Conservation (phyloP, 2,888 invertebrate species). For the Danaus chrysippus region DNA sequence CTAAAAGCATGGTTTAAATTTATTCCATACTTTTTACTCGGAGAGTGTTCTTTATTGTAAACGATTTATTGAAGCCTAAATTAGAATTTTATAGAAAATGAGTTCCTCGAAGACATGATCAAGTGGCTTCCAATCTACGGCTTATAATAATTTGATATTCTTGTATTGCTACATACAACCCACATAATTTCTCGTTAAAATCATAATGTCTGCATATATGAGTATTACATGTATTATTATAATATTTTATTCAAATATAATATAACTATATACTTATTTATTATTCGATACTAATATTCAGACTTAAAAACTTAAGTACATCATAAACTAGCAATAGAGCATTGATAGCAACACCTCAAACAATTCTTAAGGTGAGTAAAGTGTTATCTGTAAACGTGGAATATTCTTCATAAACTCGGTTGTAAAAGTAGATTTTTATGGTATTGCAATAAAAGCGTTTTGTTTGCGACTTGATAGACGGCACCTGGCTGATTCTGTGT, state of each 20-base stretch:
- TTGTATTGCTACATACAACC: no score
- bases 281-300: not conserved
- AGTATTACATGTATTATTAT: not conserved
- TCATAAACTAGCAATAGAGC: not conserved
- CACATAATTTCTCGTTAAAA: no score
- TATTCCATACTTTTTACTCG: constrained; percentile 22
- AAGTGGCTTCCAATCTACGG: no score
- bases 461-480: not conserved
- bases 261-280: no score
- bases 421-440: constrained; percentile 54
- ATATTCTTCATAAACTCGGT: constrained; percentile 45
- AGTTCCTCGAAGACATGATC: no score
- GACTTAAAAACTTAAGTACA: not conserved
- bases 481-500: constrained; percentile 1
- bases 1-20: constrained; percentile 24
- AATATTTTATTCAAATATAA: not conserved
- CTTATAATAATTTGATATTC: no score
- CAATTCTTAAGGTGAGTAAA: constrained; percentile 39
- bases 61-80: constrained; percentile 2
- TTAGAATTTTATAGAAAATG: not conserved
- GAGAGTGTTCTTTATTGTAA: not conserved
- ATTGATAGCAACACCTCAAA: constrained; percentile 22
- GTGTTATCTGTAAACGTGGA: constrained; percentile 61
- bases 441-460: constrained; percentile 46
- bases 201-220: no score